These are phyloP conservation scores for Pelodiscus sinensis DNA, from an alignment of 2,113 vertebrate genomes.

Conservation along the genomic window DNA sequence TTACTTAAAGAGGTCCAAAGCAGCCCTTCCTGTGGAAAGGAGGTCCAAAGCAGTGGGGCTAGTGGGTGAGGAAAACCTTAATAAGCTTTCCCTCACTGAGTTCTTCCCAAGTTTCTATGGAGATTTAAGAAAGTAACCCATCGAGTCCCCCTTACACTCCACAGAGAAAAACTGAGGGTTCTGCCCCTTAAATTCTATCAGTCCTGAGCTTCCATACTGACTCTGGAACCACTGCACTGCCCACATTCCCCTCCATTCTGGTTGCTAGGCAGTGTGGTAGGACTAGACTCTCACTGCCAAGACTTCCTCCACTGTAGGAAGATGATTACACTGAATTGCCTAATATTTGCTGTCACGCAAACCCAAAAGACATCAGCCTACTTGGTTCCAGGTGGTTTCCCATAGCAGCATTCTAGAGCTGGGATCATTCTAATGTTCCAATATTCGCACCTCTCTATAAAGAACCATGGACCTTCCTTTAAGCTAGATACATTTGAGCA, in stretches of 20 bases:
- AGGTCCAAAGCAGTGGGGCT: too few relatives aligned
- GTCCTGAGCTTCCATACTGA: not conserved
- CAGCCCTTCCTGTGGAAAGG: too few relatives aligned
- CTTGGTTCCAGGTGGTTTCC: not conserved
- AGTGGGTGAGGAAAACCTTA: not conserved
- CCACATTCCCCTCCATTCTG: not conserved
- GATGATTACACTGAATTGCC: not conserved
- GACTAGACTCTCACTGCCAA: not conserved
- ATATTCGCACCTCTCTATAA: not conserved
- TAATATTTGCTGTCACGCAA: not conserved
- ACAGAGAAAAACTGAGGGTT: not conserved
- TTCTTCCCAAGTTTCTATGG: accelerated
- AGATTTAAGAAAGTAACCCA: not conserved
- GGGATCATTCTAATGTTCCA: not conserved
- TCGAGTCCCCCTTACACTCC: not conserved
- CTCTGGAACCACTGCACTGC: not conserved
- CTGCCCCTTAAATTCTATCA: not conserved
- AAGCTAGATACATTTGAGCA: not conserved
- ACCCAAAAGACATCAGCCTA: accelerated
- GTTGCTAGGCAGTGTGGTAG: not conserved
- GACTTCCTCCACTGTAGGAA: not conserved
- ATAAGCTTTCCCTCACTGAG: not conserved
- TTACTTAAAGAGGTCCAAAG: too few relatives aligned
- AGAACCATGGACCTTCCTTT: not conserved
- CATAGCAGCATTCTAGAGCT: not conserved